These are phyloP conservation scores for Aspidapion aeneum DNA, from an alignment of 2,888 invertebrate genomes.

Conservation along the genomic window DNA sequence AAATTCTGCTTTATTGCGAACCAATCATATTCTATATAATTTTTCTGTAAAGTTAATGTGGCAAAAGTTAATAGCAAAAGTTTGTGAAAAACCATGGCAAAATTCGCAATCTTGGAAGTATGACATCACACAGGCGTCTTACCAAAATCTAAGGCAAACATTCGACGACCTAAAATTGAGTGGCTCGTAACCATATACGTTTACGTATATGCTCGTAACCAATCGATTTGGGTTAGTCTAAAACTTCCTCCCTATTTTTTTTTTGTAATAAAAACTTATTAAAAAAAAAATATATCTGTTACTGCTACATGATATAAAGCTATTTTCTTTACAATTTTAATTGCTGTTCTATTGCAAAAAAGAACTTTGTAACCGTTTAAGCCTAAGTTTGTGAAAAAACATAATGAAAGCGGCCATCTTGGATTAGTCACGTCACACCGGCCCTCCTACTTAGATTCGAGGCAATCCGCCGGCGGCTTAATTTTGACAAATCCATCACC, in stretches of 20 bases:
- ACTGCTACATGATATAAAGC: no score
- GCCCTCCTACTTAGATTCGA: not conserved
- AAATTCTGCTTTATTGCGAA: not conserved
- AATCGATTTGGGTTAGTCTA: no score
- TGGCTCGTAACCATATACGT: not conserved
- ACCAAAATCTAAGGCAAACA: not conserved
- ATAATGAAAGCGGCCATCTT: not conserved
- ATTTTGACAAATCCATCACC: not conserved
- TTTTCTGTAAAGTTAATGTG: not conserved
- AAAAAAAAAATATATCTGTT: no score
- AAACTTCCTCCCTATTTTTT: no score
- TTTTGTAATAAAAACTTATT: no score
- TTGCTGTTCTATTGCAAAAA: no score
- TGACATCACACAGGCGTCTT: not conserved
- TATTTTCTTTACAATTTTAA: no score
- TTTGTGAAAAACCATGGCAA: not conserved
- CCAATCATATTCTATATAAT: no score
- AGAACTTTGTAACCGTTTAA: no score
- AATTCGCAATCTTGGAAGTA: not conserved
- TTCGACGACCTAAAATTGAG: not conserved
- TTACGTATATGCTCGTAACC: no score
- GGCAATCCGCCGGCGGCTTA: not conserved
- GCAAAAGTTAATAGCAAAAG: not conserved
- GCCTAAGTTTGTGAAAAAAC: no score
- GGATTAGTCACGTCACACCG: not conserved